These are phyloP conservation scores for Sphaeramia orbicularis DNA, from an alignment of 2,797 vertebrate species.

Conservation along the genomic window DNA sequence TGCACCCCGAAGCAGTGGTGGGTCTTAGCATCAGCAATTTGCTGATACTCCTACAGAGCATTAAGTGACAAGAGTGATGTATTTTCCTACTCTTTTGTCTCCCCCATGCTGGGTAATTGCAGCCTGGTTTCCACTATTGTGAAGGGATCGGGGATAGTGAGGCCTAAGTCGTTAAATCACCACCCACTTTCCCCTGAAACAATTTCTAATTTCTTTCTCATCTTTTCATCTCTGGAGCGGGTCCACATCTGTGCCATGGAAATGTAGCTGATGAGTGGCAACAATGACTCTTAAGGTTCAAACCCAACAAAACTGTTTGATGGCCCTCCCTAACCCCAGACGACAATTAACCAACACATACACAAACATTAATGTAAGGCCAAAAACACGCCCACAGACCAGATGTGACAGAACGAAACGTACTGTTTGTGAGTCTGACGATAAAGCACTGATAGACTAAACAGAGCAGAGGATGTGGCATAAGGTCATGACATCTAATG, in stretches of 20 bases:
- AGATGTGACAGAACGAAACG: not conserved
- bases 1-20: constrained; percentile 32
- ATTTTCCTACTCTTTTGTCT: constrained; percentile 65
- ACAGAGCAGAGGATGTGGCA: constrained; percentile 1
- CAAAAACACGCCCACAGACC: not conserved
- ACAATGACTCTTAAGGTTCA: constrained; percentile 43
- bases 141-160: constrained; percentile 38
- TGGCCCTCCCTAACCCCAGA: constrained; percentile 15
- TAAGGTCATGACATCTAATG: no score
- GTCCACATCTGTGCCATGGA: constrained; percentile 41
- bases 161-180: constrained; percentile 50
- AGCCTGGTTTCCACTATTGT: constrained; percentile 63
- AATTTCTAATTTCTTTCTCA: constrained; percentile 37
- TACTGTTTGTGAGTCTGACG: not conserved
- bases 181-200: constrained; percentile 41
- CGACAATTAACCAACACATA: constrained; percentile 45
- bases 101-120: constrained; percentile 63
- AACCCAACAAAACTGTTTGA: constrained; percentile 15
- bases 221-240: constrained; percentile 55
- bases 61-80: constrained; percentile 56
- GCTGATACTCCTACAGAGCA: constrained; percentile 51
- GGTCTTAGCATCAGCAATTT: constrained; percentile 22
- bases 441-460: not conserved
- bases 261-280: constrained; percentile 56
- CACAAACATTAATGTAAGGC: constrained; percentile 10